These are phyloP conservation scores for Phasia obesa DNA, from an alignment of 2,888 invertebrate genomes.

Conservation along the genomic window DNA sequence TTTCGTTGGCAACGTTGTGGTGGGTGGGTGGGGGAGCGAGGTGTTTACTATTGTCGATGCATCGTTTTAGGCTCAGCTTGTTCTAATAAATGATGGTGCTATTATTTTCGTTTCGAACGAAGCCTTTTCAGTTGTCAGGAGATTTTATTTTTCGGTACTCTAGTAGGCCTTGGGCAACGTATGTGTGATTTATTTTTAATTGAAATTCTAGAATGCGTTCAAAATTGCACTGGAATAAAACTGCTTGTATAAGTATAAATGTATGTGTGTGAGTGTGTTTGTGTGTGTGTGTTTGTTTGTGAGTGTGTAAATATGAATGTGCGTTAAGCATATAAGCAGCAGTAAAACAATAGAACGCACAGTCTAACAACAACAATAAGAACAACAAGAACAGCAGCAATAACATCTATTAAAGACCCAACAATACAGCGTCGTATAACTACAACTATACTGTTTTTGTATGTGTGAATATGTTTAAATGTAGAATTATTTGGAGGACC, in stretches of 20 bases:
- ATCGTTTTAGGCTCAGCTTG: conserved; percentile 68
- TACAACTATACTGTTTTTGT: conserved; percentile 47
- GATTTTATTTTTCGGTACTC: conserved; percentile 65
- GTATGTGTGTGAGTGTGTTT: background rate
- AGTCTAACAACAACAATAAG: conserved; percentile 27
- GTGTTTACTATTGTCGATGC: conserved; percentile 67
- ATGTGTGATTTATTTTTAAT: conserved; percentile 83
- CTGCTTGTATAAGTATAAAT: conserved; percentile 20
- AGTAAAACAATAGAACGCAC: conserved; percentile 70
- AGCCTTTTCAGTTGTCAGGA: conserved; percentile 70
- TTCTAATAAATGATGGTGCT: conserved; percentile 70
- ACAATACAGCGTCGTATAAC: conserved; percentile 53
- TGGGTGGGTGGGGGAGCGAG: no score
- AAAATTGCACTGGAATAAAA: conserved; percentile 72
- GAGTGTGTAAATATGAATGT: conserved; percentile 32
- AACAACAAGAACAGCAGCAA: conserved; percentile 17
- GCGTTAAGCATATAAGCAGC: conserved; percentile 69
- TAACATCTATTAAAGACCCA: conserved; percentile 59
- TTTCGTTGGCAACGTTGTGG: conserved; percentile 41
- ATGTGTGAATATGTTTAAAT: conserved; percentile 41
- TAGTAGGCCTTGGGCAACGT: conserved; percentile 65
- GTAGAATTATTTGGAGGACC: conserved; percentile 48
- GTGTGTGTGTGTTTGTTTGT: conserved; percentile 1
- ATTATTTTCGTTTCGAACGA: conserved; percentile 69
- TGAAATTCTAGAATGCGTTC: conserved; percentile 82